These are phyloP conservation scores for Morpho deidamia DNA, from an alignment of 2,888 invertebrate species.

Conservation along the genomic window DNA sequence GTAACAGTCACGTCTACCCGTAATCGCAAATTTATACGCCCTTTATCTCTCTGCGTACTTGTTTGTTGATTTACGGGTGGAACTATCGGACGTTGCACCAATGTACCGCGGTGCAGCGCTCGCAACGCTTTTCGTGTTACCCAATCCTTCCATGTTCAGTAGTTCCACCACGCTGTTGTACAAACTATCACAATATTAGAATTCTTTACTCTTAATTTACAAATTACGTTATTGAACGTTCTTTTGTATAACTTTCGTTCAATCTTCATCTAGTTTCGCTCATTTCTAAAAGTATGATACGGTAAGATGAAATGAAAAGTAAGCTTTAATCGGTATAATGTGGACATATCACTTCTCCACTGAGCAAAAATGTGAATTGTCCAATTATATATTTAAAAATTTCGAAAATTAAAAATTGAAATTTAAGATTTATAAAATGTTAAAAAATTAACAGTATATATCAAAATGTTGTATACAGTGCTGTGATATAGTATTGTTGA, in stretches of 20 bases:
- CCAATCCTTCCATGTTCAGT: constrained; percentile 49
- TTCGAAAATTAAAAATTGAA: constrained; percentile 33
- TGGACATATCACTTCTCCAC: constrained; percentile 52
- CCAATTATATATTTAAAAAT: constrained; percentile 42
- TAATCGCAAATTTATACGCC: constrained; percentile 5
- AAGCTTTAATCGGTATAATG: constrained; percentile 60
- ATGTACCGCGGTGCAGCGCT: constrained; percentile 1
- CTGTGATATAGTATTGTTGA: constrained; percentile 63
- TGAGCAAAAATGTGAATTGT: constrained; percentile 37
- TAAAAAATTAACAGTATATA: constrained; percentile 46
- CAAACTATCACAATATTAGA: constrained; percentile 35
- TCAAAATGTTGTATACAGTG: constrained; percentile 50
- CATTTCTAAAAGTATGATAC: constrained; percentile 25
- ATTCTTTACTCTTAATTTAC: constrained; percentile 46
- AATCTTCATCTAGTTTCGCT: constrained; percentile 18
- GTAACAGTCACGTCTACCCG: constrained; percentile 6
- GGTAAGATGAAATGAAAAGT: constrained; percentile 35
- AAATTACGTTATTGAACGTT: constrained; percentile 22
- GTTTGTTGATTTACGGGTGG: constrained; percentile 13
- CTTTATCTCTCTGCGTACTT: constrained; percentile 1
- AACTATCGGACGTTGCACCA: constrained; percentile 15
- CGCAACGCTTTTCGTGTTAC: constrained; percentile 14
- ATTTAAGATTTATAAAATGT: constrained; percentile 34
- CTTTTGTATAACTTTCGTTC: constrained; percentile 25
- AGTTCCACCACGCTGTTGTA: constrained; percentile 52